These are phyloP conservation scores for Stegastes partitus DNA, from an alignment of 2,113 vertebrate species.

Conservation along the genomic window DNA sequence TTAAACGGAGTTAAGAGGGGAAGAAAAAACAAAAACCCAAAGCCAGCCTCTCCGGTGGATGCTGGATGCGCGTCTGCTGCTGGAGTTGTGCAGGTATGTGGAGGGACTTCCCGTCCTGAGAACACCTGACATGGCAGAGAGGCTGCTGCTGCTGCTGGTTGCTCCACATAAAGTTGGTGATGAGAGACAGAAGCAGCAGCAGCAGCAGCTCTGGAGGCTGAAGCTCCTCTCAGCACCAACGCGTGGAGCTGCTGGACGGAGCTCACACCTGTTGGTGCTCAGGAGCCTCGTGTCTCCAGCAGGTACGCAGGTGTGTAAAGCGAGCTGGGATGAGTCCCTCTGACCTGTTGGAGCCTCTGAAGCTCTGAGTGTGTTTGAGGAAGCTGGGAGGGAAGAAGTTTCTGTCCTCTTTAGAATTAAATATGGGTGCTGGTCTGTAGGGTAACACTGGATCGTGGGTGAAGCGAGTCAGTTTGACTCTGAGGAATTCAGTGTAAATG, in stretches of 20 bases:
- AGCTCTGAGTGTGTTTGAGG: not conserved
- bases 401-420: conserved; percentile 25
- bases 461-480: conserved; percentile 23
- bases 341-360: conserved; percentile 13
- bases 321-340: not conserved
- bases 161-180: conserved; percentile 29
- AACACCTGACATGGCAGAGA: conserved; percentile 32
- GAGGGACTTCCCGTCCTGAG: conserved; percentile 28
- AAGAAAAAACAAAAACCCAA: conserved; percentile 23
- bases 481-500: conserved; percentile 10
- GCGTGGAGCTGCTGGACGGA: conserved; percentile 10
- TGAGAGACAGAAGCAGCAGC: conserved; percentile 11
- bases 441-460: too few relatives aligned
- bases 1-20: conserved; percentile 20
- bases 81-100: conserved; percentile 41
- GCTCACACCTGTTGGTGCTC: not conserved
- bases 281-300: not conserved
- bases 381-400: not conserved
- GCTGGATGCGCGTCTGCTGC: conserved; percentile 25
- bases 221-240: conserved; percentile 8
- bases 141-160: not conserved
- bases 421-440: too few relatives aligned
- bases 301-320: not conserved
- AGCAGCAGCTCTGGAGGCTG: conserved; percentile 7
- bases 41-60: conserved; percentile 17